Percentiles rank a stretch among this genome's conserved stretches.
phyloP scores from a whole-genome alignment of 2,113 vertebrate genomes.

The Misgurnus mizolepis region DNA sequence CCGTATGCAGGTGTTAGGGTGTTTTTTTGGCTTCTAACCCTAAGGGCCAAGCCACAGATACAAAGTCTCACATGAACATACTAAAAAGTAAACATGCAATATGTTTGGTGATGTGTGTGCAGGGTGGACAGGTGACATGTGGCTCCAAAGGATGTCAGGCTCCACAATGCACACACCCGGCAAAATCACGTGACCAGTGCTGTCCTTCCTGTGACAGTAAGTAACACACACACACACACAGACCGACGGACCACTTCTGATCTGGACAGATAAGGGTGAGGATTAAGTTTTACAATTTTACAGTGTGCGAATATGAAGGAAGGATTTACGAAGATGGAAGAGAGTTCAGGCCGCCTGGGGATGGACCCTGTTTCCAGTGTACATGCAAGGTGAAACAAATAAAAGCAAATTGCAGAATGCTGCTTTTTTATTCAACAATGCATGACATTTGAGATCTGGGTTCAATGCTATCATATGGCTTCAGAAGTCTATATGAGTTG shows the following conservation, averaged over 20 bases:
- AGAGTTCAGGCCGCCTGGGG: constrained; percentile 62
- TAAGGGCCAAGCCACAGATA: too few species aligned
- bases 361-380: constrained; percentile 66
- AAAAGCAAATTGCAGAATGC: too few species aligned
- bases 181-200: constrained; percentile 67
- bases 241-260: neutral
- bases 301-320: constrained; percentile 70
- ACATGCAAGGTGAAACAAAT: constrained; percentile 61
- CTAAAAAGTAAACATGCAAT: neutral
- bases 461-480: too few species aligned
- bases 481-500: too few species aligned
- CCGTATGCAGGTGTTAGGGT: too few species aligned
- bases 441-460: too few species aligned
- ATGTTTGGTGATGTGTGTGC: constrained; percentile 6
- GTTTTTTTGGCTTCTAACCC: too few species aligned
- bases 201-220: constrained; percentile 77
- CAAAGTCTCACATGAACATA: too few species aligned
- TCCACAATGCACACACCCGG: constrained; percentile 73
- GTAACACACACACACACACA: constrained; percentile 34
- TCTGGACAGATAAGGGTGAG: neutral
- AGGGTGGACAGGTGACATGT: constrained; percentile 78
- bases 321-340: constrained; percentile 61
- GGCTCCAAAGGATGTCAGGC: constrained; percentile 67
- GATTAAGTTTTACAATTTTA: constrained; percentile 1
- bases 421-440: too few species aligned